Base-by-base conservation (phyloP, 2,797 vertebrate genomes). In the Xiphophorus birchmanni region DNA sequence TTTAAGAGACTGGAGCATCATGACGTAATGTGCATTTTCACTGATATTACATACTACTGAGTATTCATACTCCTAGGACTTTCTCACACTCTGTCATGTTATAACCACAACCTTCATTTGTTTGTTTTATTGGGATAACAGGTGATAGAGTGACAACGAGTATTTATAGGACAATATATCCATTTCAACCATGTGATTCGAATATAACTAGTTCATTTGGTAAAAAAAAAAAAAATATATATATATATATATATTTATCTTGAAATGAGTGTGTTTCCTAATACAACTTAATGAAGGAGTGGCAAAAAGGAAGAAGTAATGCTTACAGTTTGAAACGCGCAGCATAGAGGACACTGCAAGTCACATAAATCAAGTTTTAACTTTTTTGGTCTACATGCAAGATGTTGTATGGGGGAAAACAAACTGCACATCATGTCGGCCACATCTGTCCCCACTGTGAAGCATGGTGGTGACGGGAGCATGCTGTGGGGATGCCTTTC, bases 1-100 rank as follows among this genome's bases (percentile, higher is more conserved):
- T 95, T 95, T 89, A 86, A 91, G 92, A 81, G 45, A 32, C 29
- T 74, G 60, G 77, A 78, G 65, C 26, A 37, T 0, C 11, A 79
- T 81, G 77, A 79, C 1, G 67, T 48, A 0, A 17, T 79, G 83
- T 82, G n/a, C 79, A 44, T 71, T 71, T n/a, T 71, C 1, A 44
- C 5, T 44, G 5, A n/a, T 44, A 4, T 26, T 42, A 69, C 1
- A 42, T 5, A 18, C 2, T 65, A 47, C 15, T 47, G 45, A n/a
- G 44, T 72, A 11, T 72, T 29, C 42, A 4, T 29, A 29, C 26
- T 45, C 11, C 26, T 29, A 29, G 5, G 45, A 72, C 69, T 72
- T 44, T 71, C 44, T 71, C 26, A 44, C 11, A 3, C 44, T 71
- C 23, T 6, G 0, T 45, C 12, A 15, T 44, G 12, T 3, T n/a